Base-by-base conservation (phyloP, 2,797 vertebrate genomes). In the Manis javanica region DNA sequence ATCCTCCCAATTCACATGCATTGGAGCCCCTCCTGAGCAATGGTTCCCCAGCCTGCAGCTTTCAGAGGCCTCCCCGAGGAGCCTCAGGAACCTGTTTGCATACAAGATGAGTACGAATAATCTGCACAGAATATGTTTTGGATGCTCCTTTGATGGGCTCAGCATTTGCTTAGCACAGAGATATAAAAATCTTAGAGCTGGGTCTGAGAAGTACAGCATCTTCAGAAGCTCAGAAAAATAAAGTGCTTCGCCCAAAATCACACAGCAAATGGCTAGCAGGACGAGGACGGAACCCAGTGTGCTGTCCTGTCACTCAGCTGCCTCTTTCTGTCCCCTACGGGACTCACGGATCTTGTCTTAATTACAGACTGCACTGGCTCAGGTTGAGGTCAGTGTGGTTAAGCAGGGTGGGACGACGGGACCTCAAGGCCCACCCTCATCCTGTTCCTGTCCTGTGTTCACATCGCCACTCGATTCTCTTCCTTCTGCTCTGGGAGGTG, bases 121-220 rank as follows among this genome's bases (percentile, higher is more conserved):
- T 37, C 55, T 72, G 13, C 23, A 81, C 13, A 2, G 26, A 82
- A 12, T 53, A 37, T 49, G 39, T 85, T 92, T 71, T 11, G 57
- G 90, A 87, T 83, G 71, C 53, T 86, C 77, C 53, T 91, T 93
- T 78, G 24, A 37, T 92, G 57, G 68, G 77, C 61, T 91, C 75
- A 55, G 24, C 42, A 37, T 77, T 94, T 91, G 61, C 79, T 92
- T 66, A 68, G 66, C 91, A 78, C 79, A 37, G 3, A 75, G 66
- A 69, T 74, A 85, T 90, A 63, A 87, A 83, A 69, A 55, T 57
- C 59, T 82, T 55, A 12, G 26, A 85, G 63, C n/a, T 74, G n/a
- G 29, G 69, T 82, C 78, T 78, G 68, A 94, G 87, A 87, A 39
- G n/a, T 66, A 0, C 2, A 3, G 23, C 57, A 29, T 71, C 77